phyloP scores from a whole-genome alignment of 2,888 invertebrate genomes.

The Acleris holmiana region DNA sequence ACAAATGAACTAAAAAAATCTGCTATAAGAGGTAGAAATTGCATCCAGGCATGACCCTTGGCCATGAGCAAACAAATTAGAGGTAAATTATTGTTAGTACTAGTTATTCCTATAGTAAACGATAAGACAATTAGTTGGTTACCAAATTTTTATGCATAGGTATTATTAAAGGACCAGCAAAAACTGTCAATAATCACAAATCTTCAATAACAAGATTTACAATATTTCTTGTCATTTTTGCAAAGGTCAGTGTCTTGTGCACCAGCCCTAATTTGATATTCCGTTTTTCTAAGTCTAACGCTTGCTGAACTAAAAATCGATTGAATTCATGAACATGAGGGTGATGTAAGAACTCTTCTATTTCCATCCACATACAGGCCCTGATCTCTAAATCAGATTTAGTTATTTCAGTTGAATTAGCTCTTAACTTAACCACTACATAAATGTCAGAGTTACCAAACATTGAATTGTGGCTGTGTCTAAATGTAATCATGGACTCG shows the following conservation, averaged over 20 bases:
- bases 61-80: too few species aligned
- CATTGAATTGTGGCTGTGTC: constrained; percentile 90
- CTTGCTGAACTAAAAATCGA: constrained; percentile 86
- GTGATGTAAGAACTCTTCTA: constrained; percentile 88
- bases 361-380: constrained; percentile 92
- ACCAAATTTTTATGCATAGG: too few species aligned
- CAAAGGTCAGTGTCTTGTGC: constrained; percentile 67
- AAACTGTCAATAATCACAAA: constrained; percentile 40
- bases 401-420: constrained; percentile 85
- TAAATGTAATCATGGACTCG: constrained; percentile 89
- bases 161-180: too few species aligned
- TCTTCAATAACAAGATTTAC: constrained; percentile 68
- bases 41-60: too few species aligned
- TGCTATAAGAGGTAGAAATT: too few species aligned
- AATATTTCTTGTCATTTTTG: constrained; percentile 61
- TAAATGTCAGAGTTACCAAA: constrained; percentile 96
- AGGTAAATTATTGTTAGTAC: too few species aligned
- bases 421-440: constrained; percentile 89
- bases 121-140: too few species aligned
- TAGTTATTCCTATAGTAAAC: too few species aligned
- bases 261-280: constrained; percentile 85
- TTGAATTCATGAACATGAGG: constrained; percentile 90
- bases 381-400: constrained; percentile 91
- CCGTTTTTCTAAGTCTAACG: constrained; percentile 86
- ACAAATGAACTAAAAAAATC: too few species aligned